These are phyloP conservation scores for Aethes cnicana DNA, from an alignment of 2,888 invertebrate genomes.

Conservation along the genomic window DNA sequence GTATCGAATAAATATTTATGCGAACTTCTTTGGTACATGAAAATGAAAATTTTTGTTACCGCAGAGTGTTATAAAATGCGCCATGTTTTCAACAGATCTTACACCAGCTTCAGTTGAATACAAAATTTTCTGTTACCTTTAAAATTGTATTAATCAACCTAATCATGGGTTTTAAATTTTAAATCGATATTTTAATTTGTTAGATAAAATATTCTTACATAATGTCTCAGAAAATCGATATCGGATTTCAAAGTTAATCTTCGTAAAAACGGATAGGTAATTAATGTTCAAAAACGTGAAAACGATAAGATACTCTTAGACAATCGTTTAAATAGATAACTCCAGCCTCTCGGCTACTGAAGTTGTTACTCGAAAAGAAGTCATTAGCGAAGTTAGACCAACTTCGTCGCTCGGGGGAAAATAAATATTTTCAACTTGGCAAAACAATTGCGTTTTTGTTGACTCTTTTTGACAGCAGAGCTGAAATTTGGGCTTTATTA, in stretches of 20 bases:
- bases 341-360: conserved; percentile 62
- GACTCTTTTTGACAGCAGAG: conserved; percentile 52
- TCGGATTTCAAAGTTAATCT: too few species aligned
- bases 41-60: not conserved
- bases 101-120: too few species aligned
- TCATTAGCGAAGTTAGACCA: conserved; percentile 72
- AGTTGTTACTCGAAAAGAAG: conserved; percentile 72
- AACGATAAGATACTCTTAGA: conserved; percentile 56
- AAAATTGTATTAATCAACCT: too few species aligned
- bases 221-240: too few species aligned
- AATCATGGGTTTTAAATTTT: too few species aligned
- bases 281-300: conserved; percentile 40
- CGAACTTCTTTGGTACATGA: not conserved
- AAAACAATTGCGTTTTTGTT: conserved; percentile 66
- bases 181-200: too few species aligned
- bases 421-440: conserved; percentile 71
- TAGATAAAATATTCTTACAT: too few species aligned
- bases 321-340: conserved; percentile 70
- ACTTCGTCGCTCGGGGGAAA: conserved; percentile 62
- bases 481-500: conserved; percentile 45
- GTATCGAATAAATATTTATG: conserved; percentile 42
- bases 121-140: too few species aligned
- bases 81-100: too few species aligned
- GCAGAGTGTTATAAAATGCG: too few species aligned
- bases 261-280: too few species aligned